Evolutionary conservation across 2,888 invertebrate genomes (phyloP).

Genomic region (Halocaridina rubra): DNA sequence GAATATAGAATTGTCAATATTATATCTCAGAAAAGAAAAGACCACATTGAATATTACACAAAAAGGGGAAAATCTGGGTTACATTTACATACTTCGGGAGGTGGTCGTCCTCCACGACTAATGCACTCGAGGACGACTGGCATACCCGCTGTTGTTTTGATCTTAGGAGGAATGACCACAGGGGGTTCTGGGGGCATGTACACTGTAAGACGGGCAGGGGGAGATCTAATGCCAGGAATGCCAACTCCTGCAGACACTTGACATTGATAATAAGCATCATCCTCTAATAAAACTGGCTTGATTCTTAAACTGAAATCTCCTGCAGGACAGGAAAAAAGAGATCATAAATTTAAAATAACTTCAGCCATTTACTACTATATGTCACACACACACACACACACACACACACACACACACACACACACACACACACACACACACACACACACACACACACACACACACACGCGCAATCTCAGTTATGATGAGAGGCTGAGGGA

Average conservation of each 20-base stretch:
- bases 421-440: too few species aligned
- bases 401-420: too few species aligned
- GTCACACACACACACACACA: too few species aligned
- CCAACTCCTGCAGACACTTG: slow-evolving; percentile 83
- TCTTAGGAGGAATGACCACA: slow-evolving; percentile 79
- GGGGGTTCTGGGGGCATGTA: slow-evolving; percentile 92
- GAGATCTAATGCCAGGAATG: slow-evolving; percentile 79
- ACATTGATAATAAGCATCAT: slow-evolving; percentile 93
- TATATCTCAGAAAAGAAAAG: too few species aligned
- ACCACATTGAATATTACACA: too few species aligned
- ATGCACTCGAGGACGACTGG: slow-evolving; percentile 78
- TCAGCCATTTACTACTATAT: too few species aligned
- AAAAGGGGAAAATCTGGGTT: too few species aligned
- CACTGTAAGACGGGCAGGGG: slow-evolving; percentile 87
- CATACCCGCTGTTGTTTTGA: slow-evolving; percentile 89
- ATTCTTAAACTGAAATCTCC: slow-evolving; percentile 94
- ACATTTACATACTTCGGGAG: slow-evolving; percentile 65
- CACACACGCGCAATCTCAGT: too few species aligned
- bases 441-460: too few species aligned
- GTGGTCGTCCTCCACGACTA: slow-evolving; percentile 63
- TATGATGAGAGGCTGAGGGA: too few species aligned
- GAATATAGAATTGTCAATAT: too few species aligned
- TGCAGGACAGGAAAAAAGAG: slow-evolving; percentile 69
- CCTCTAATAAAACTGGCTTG: slow-evolving; percentile 87
- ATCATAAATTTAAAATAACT: too few species aligned